Percentiles rank a stretch among this genome's conserved stretches.
These are phyloP conservation scores for Rachycentron canadum DNA, from an alignment of 2,797 vertebrate genomes.

Conservation along the genomic window DNA sequence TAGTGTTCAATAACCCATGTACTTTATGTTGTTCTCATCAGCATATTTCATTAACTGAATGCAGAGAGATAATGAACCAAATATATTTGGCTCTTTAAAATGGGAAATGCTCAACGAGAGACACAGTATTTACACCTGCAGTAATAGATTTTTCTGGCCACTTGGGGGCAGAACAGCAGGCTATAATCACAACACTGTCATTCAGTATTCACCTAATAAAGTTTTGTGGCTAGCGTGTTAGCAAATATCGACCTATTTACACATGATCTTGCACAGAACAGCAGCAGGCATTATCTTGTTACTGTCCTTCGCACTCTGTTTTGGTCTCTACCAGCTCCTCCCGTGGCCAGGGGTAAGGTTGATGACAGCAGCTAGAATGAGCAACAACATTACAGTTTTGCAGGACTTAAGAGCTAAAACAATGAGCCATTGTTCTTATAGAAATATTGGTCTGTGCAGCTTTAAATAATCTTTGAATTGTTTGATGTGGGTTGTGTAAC, in stretches of 20 bases:
- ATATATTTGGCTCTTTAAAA: constrained; percentile 23
- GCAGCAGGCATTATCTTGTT: neutral
- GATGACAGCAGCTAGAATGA: neutral
- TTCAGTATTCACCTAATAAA: neutral
- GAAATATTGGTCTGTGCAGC: neutral
- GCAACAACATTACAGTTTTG: too few species aligned
- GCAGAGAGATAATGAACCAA: constrained; percentile 48
- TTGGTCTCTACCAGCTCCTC: neutral
- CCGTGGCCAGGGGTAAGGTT: neutral
- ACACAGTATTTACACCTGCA: constrained; percentile 8
- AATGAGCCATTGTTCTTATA: neutral
- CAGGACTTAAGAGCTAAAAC: too few species aligned
- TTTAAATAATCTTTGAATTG: too few species aligned
- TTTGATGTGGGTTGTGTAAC: too few species aligned
- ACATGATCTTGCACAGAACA: too few species aligned
- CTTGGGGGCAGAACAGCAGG: neutral
- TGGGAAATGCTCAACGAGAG: neutral
- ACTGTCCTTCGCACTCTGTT: neutral
- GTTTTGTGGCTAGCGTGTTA: neutral
- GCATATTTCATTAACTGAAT: constrained; percentile 61
- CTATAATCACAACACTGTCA: neutral
- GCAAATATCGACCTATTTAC: neutral
- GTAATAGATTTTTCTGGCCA: neutral
- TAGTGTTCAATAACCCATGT: constrained; percentile 57
- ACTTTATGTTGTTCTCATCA: constrained; percentile 47